These are phyloP conservation scores for Guaruba guarouba DNA, from an alignment of 2,113 vertebrate genomes.

Conservation along the genomic window DNA sequence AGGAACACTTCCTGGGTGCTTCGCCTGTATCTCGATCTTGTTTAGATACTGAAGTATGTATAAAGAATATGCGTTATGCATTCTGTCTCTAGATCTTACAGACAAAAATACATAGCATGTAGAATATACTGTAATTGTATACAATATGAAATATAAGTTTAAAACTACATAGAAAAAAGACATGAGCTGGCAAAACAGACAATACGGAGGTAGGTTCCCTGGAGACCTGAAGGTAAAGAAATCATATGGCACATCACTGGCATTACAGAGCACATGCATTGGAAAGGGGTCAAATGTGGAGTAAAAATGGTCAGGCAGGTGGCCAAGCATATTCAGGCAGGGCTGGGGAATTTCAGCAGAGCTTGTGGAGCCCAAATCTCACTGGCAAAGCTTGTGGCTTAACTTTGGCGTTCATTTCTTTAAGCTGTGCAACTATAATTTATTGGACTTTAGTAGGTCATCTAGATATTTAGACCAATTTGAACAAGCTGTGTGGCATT, in stretches of 20 bases:
- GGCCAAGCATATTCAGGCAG: neutral
- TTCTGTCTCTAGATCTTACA: neutral
- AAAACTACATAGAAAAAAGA: neutral
- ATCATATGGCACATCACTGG: accelerated
- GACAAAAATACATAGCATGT: neutral
- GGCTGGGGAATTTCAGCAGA: neutral
- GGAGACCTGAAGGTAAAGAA: neutral
- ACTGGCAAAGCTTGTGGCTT: neutral
- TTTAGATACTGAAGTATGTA: neutral
- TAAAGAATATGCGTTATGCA: neutral
- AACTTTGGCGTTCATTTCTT: neutral
- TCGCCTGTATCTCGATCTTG: neutral
- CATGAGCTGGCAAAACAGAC: neutral
- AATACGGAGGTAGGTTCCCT: neutral
- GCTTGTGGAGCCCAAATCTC: neutral
- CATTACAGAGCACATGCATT: too few species aligned
- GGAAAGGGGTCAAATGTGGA: accelerated
- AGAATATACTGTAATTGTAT: neutral
- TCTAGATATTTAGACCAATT: neutral
- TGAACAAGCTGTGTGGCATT: neutral
- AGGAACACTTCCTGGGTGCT: neutral
- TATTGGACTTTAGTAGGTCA: neutral
- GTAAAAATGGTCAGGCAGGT: neutral
- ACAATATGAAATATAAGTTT: neutral
- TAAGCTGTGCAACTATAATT: neutral